phyloP scores from a whole-genome alignment of 2,888 invertebrate species.

The Nowickia ferox region DNA sequence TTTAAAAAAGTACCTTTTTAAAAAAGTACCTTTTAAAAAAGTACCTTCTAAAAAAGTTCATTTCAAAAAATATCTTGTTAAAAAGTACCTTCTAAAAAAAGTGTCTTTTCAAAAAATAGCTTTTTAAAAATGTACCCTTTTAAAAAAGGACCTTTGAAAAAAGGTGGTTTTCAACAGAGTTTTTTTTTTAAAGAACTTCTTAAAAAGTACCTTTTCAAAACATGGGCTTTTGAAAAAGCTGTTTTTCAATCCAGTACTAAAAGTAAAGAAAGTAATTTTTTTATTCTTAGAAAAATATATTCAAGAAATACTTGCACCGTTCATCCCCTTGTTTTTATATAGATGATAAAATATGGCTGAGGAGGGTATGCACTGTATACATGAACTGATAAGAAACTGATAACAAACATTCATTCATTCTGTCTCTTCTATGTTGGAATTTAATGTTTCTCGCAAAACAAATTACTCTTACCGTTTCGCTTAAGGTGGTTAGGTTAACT shows the following conservation, averaged over 20 bases:
- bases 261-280: too few species aligned
- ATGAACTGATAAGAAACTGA: slow-evolving; percentile 43
- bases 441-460: slow-evolving; percentile 19
- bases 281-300: too few species aligned
- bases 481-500: slow-evolving; percentile 38
- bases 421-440: slow-evolving; percentile 56
- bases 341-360: neutral
- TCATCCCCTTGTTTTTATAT: too few species aligned
- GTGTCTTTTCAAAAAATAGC: neutral
- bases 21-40: too few species aligned
- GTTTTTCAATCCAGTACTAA: too few species aligned
- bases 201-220: neutral
- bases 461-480: neutral
- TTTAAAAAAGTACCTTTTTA: too few species aligned
- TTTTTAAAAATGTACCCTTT: neutral
- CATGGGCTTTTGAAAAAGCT: neutral
- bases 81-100: too few species aligned
- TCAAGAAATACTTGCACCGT: too few species aligned
- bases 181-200: too few species aligned
- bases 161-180: neutral
- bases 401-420: slow-evolving; percentile 24
- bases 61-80: too few species aligned
- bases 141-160: neutral
- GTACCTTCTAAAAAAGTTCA: too few species aligned
- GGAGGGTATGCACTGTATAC: neutral